Conservation (phyloP, 1,140 invertebrate genomes). For the Holotrichia oblita region DNA sequence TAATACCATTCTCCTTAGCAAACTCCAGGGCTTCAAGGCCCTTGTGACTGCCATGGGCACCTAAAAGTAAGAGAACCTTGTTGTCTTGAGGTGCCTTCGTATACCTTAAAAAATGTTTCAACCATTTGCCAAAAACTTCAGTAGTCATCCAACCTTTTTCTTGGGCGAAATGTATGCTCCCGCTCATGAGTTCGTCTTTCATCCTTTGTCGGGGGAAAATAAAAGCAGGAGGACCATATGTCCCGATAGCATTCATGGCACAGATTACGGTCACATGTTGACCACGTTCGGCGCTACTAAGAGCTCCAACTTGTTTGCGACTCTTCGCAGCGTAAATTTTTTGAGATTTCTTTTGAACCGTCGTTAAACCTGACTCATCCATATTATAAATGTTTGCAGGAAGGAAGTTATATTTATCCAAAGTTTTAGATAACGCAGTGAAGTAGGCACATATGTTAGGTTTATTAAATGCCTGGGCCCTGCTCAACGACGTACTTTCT, state of each 20-base stretch:
- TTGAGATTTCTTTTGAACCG: slow-evolving; percentile 27
- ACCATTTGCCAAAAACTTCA: not conserved
- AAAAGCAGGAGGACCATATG: slow-evolving; percentile 34
- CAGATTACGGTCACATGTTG: not conserved
- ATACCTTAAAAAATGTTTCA: slow-evolving; percentile 50
- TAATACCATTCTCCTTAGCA: not conserved
- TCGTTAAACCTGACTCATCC: not conserved
- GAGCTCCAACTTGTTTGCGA: not conserved
- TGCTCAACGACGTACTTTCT: slow-evolving; percentile 37
- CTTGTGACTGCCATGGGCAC: slow-evolving; percentile 44
- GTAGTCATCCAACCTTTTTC: not conserved
- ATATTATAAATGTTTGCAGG: not conserved
- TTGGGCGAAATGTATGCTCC: not conserved
- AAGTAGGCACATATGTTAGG: slow-evolving; percentile 1
- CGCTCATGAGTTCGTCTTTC: slow-evolving; percentile 33
- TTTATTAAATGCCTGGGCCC: slow-evolving; percentile 41
- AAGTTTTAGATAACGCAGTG: slow-evolving; percentile 10
- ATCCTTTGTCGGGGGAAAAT: slow-evolving; percentile 27
- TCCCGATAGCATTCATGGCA: not conserved
- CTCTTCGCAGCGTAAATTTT: not conserved
- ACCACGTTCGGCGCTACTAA: not conserved
- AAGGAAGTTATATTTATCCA: not conserved
- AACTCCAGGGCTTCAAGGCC: not conserved
- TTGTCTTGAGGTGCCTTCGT: slow-evolving; percentile 50
- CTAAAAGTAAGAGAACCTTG: slow-evolving; percentile 56